These are phyloP conservation scores for Euwallacea similis DNA, from an alignment of 1,140 invertebrate species.

Conservation along the genomic window DNA sequence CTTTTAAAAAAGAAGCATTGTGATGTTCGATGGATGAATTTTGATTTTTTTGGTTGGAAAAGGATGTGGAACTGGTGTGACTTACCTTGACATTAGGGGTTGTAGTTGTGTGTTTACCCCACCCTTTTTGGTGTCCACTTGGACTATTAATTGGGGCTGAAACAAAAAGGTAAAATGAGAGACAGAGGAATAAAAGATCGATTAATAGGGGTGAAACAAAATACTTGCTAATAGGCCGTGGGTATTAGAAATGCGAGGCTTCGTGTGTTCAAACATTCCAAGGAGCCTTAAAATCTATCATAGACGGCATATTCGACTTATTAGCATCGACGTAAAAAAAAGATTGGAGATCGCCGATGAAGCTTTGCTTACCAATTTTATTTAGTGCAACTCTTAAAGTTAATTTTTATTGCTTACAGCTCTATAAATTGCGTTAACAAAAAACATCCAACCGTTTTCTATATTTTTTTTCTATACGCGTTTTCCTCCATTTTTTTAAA, in stretches of 20 bases:
- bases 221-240: not conserved
- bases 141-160: constrained; percentile 51
- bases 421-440: no score
- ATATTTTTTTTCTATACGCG: no score
- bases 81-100: constrained; percentile 53
- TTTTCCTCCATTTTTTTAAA: no score
- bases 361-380: no score
- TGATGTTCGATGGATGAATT: constrained; percentile 50
- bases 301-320: no score
- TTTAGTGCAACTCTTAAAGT: no score
- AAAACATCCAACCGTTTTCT: no score
- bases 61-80: constrained; percentile 43
- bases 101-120: constrained; percentile 49
- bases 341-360: not conserved
- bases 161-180: constrained; percentile 38
- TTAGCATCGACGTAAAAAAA: not conserved
- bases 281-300: not conserved
- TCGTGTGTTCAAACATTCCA: not conserved
- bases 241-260: not conserved
- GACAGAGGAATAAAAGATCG: not conserved
- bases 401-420: no score
- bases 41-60: constrained; percentile 37
- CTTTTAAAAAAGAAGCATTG: constrained; percentile 47
- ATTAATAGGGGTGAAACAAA: not conserved
- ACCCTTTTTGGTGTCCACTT: constrained; percentile 52